Base-by-base conservation (phyloP, 2,888 invertebrate genomes). In the Apamea crenata region DNA sequence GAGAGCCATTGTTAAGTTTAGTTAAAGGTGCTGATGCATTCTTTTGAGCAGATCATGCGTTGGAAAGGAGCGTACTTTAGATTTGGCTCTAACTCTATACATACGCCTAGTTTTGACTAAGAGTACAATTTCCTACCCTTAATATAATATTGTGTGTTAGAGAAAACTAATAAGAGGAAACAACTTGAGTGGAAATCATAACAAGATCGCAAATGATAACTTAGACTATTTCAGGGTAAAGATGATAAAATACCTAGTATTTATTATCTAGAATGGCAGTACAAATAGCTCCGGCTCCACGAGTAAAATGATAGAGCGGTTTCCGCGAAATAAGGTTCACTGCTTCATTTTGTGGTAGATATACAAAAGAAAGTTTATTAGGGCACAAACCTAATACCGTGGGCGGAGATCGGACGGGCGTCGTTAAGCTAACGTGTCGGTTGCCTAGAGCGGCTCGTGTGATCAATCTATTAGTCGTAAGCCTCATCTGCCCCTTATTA, bases 401-500 rank as follows among this genome's bases (percentile, higher is more conserved):
- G 77, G 83, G 82, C 71, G 80, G 83, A 74, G 76, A 82, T 84
- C 77, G 78, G 80, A 65, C 82, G 61, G 80, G 73, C 83, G 83
- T 88, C 90, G 89, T 88, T 87, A 88, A 90, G 89, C 85, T 84
- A 82, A 87, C 87, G 81, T 77, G 86, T 88, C 84, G 85, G 88
- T 84, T 85, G 84, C 86, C 85, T 90, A 84, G 87, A 82, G 83
- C 77, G 79, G 79, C 80, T 86, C 79, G 82, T 86, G 86, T 85
- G 86, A 92, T 92, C 88, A 92, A 92, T 93, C 91, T 89, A 90
- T 88, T 87, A 90, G 87, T 74, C 80, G 78, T 87, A 81, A 89
- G 88, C 85, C 77, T 91, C 85, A 87, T 91, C 87, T 86, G 78
- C 61, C 63, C 82, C 81, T 82, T 90, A 87, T 85, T 84, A 79